phyloP scores from a whole-genome alignment of 1,140 invertebrate genomes.

The Lordiphosa collinella region DNA sequence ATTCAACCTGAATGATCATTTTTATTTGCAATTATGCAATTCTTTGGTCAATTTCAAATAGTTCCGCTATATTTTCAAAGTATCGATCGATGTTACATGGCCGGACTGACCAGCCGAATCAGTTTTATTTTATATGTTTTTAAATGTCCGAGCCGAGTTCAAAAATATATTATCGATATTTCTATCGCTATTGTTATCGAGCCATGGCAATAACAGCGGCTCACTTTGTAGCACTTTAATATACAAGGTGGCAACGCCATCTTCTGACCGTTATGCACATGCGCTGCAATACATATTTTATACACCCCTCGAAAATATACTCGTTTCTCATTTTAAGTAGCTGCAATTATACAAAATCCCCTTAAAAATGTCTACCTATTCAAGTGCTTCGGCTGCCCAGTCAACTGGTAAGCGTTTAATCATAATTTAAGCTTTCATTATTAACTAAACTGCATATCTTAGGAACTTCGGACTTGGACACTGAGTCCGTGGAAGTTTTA shows the following conservation, averaged over 20 bases:
- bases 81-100: no score
- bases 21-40: no score
- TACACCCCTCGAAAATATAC: constrained; percentile 14
- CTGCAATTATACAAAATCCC: constrained; percentile 14
- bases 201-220: no score
- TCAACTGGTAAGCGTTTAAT: constrained; percentile 24
- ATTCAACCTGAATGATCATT: no score
- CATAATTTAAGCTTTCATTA: neutral
- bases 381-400: constrained; percentile 41
- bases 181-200: no score
- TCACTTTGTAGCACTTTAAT: no score
- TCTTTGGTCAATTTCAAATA: no score
- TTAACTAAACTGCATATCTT: neutral
- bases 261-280: constrained; percentile 37
- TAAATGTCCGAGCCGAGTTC: no score
- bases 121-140: no score
- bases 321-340: constrained; percentile 3
- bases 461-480: constrained; percentile 81
- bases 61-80: no score
- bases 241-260: constrained; percentile 6
- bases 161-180: no score
- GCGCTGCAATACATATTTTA: constrained; percentile 25
- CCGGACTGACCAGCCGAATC: no score
- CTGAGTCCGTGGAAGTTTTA: constrained; percentile 89
- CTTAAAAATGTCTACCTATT: constrained; percentile 43